Percentiles rank a stretch among this genome's conserved stretches.
phyloP scores from a whole-genome alignment of 2,888 invertebrate genomes.

The Netelia inedita region DNA sequence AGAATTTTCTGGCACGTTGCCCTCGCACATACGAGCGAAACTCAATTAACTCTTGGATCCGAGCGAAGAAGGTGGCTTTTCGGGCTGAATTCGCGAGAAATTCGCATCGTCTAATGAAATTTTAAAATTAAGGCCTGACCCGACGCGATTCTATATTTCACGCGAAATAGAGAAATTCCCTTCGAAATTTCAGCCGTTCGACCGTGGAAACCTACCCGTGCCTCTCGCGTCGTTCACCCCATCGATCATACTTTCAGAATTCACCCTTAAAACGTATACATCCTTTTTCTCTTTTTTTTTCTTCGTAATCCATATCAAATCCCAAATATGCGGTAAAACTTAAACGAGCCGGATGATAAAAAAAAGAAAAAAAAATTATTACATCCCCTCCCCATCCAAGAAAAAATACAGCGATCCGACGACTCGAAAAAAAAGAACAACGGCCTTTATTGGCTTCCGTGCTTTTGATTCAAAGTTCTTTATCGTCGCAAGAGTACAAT shows the following conservation, averaged over 20 bases:
- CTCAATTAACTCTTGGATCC: slow-evolving; percentile 20
- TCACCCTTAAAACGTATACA: neutral
- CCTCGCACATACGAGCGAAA: slow-evolving; percentile 1
- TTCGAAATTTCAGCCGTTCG: slow-evolving; percentile 11
- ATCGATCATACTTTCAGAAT: neutral
- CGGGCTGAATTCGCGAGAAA: slow-evolving; percentile 33
- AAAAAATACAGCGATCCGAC: neutral
- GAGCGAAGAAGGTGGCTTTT: slow-evolving; percentile 14
- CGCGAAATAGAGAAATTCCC: neutral
- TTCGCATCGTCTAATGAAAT: slow-evolving; percentile 31
- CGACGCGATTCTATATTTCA: neutral
- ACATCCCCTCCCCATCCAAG: neutral
- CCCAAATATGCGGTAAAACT: neutral
- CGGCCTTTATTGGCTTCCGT: too few species aligned
- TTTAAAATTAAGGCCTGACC: slow-evolving; percentile 20
- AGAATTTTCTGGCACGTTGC: slow-evolving; percentile 37
- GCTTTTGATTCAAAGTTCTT: too few species aligned
- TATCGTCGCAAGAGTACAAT: too few species aligned
- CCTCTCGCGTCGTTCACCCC: neutral
- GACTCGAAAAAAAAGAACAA: too few species aligned
- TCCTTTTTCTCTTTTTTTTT: neutral
- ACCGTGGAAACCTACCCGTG: neutral
- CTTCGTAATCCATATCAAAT: neutral
- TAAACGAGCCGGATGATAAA: neutral
- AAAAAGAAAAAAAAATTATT: neutral